Percentiles rank a stretch among this genome's conserved stretches.
These are phyloP conservation scores for Dicerorhinus sumatrensis DNA, from an alignment of 2,113 vertebrate species.

Conservation along the genomic window DNA sequence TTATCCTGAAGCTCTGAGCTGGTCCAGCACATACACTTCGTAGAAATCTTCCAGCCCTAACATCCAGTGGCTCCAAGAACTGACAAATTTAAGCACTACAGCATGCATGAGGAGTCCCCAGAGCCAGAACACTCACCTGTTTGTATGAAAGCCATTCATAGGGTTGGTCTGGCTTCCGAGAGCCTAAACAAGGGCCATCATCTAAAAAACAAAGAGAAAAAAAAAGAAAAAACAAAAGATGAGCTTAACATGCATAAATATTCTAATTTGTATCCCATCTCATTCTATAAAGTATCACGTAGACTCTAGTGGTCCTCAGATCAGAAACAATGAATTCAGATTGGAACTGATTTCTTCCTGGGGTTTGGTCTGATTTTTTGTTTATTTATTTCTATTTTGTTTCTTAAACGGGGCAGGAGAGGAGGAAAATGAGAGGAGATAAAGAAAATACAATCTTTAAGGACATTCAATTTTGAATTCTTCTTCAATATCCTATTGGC, in stretches of 20 bases:
- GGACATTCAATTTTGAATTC: background rate
- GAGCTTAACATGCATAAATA: background rate
- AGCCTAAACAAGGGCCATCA: constrained; percentile 95
- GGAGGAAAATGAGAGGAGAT: background rate
- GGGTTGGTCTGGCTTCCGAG: constrained; percentile 94
- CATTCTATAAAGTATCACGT: background rate
- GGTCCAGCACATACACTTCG: fast-evolving
- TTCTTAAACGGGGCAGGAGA: background rate
- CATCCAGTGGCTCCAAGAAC: fast-evolving
- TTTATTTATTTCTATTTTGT: background rate
- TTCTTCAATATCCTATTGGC: background rate
- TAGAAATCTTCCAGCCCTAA: too few relatives aligned
- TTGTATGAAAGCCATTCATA: constrained; percentile 97
- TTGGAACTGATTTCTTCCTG: background rate
- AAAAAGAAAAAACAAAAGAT: background rate
- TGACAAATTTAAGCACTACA: fast-evolving
- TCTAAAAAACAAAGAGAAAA: constrained; percentile 84
- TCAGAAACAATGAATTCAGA: background rate
- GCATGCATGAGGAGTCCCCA: fast-evolving
- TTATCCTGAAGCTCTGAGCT: background rate
- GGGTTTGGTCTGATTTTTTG: background rate
- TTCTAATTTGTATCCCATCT: background rate
- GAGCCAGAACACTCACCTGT: constrained; percentile 88
- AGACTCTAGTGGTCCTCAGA: background rate
- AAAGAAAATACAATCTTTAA: background rate